Evolutionary conservation across 2,888 invertebrate genomes (phyloP), one percentile per base, ranked within the genome.

Genomic region (Sarcophaga caerulescens): DNA sequence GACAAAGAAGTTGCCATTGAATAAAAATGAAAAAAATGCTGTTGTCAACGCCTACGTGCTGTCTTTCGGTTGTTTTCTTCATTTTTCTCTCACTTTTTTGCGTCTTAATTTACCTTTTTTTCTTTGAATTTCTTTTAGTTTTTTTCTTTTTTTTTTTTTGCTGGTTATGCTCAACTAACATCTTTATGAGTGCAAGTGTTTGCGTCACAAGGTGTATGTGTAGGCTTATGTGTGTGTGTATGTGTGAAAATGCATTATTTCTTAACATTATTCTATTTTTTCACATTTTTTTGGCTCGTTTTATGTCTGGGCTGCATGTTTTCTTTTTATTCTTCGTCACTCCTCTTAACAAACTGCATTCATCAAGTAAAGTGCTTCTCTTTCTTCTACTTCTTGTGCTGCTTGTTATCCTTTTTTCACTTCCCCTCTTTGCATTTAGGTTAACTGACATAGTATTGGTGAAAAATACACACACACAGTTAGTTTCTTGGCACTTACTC

Each of bases 11-110:
- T 74, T 86, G 80, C 77, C 84, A 86, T 84, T 84, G 84, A 86
- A 84, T 84, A 84, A 81, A 69, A 84, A 86, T 84, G 81, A 81
- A 78, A 84, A 84, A 86, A 86, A 86, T 81, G 74, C 77, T 86
- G 84, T 81, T 86, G 85, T 86, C 85, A 86, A 84, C 85, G 85
- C 85, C 85, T 84, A 86, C 81, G 85, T 86, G 85, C 70, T 85
- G 77, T 85, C 76, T 83, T 82, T 65, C 75, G 52, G 62, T 73
- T 63, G 57, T 44, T 23, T 60, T 19, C 71, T 84, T 57, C 52
- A 35, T 78, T 17, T 19, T 47, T 47, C 19, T 21, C 52, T 59
- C 44, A 3, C 11, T 65, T 47, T 45, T 45, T 10, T 8, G 2
- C 14, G 0, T 69, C 23, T 19, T 52, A 44, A 14, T 14, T 21